Conservation (phyloP, 2,797 vertebrate genomes). For the Silurus lanzhouensis region DNA sequence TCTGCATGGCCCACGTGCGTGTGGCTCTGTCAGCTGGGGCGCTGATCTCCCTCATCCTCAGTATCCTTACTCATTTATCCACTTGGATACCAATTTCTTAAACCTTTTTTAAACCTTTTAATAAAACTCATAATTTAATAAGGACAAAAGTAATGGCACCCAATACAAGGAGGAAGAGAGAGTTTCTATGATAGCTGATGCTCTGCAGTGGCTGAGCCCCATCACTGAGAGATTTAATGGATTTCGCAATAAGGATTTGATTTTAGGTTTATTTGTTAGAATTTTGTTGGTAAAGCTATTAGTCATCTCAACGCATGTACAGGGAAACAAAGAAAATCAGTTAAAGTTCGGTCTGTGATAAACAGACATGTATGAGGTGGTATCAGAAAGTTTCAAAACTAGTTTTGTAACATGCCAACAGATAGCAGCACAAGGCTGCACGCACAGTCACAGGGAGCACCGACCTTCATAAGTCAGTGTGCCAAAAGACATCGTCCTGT, state of each 20-base stretch:
- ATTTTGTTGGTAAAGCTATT: not conserved
- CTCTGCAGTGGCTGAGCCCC: not conserved
- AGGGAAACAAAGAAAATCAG: too few species aligned
- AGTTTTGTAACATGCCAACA: too few species aligned
- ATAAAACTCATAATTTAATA: not conserved
- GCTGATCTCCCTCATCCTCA: conserved; percentile 86
- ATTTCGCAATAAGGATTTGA: not conserved
- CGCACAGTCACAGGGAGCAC: too few species aligned
- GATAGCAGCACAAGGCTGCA: too few species aligned
- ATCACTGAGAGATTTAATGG: not conserved
- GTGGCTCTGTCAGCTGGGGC: conserved; percentile 81
- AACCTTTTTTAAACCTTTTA: not conserved
- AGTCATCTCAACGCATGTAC: too few species aligned
- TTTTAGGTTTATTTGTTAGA: not conserved
- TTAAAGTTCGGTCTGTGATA: too few species aligned
- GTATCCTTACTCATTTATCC: conserved; percentile 80
- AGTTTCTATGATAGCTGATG: not conserved
- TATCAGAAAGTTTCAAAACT: too few species aligned
- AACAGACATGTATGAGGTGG: too few species aligned
- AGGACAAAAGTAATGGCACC: not conserved
- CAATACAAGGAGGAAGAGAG: not conserved
- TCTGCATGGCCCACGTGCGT: conserved; percentile 86
- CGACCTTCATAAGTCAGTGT: too few species aligned
- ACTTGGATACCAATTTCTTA: not conserved
- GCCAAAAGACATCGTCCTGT: too few species aligned